Conservation (phyloP, 2,797 vertebrate species). For the Balearica regulorum region DNA sequence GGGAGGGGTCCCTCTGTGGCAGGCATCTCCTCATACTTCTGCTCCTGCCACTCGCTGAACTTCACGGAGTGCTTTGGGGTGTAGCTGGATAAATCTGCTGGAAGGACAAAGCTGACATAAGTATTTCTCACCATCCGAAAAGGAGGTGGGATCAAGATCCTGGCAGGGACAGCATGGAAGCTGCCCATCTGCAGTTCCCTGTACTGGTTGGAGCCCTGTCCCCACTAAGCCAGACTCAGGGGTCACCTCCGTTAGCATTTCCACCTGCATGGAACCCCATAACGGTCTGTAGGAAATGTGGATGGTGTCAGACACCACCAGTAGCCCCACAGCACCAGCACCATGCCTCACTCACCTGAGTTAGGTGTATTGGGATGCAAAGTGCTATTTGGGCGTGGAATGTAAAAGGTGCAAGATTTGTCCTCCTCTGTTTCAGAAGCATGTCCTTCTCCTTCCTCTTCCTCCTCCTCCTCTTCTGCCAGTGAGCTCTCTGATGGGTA, state of each 20-base stretch:
- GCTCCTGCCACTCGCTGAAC: conserved; percentile 89
- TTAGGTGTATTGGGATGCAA: conserved; percentile 43
- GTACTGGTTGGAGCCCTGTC: background rate
- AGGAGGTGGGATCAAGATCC: background rate
- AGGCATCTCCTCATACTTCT: conserved; percentile 76
- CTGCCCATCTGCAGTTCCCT: background rate
- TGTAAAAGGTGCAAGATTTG: conserved; percentile 72
- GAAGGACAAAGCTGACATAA: background rate
- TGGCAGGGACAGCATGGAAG: background rate
- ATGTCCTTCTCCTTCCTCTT: conserved; percentile 71
- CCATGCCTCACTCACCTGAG: conserved; percentile 65
- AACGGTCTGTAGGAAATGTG: rapidly evolving
- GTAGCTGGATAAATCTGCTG: conserved; percentile 89
- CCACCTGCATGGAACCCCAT: background rate
- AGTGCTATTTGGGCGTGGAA: conserved; percentile 78
- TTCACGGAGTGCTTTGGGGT: conserved; percentile 90
- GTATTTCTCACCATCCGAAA: background rate
- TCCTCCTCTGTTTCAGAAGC: conserved; percentile 39
- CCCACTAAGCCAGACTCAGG: background rate
- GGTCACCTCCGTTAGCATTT: background rate
- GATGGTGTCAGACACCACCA: background rate
- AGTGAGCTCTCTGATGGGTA: conserved; percentile 90
- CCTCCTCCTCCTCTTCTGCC: conserved; percentile 81
- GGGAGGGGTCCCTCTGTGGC: conserved; percentile 24
- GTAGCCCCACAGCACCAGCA: background rate